A percentile compares a stretch with the other conserved stretches of the same genome.
phyloP scores from a whole-genome alignment of 2,797 vertebrate genomes.

The Catharus ustulatus region DNA sequence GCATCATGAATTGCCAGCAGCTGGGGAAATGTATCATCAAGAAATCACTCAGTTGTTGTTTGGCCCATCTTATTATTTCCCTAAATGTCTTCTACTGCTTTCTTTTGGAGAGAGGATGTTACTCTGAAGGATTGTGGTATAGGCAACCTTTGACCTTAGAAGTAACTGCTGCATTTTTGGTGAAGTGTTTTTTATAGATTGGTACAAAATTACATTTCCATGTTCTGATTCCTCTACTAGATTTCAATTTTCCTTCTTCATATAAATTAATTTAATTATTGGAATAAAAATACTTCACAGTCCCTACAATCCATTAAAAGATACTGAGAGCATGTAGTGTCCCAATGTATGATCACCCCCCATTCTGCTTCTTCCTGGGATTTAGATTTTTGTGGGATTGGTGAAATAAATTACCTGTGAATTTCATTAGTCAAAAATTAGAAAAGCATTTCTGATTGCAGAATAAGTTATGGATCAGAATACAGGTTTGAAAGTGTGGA shows the following conservation, averaged over 20 bases:
- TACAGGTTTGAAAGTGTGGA: rapidly evolving
- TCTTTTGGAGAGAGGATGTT: neutral
- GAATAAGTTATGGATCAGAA: neutral
- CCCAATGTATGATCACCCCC: rapidly evolving
- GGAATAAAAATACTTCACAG: neutral
- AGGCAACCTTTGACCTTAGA: neutral
- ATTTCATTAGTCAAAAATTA: neutral
- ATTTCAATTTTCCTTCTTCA: neutral
- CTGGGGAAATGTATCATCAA: neutral
- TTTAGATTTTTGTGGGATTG: neutral
- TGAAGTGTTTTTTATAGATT: neutral
- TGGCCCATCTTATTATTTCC: neutral
- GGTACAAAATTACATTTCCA: neutral
- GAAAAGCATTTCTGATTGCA: neutral
- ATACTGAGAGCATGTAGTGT: neutral
- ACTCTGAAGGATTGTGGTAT: neutral
- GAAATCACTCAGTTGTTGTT: neutral
- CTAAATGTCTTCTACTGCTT: neutral
- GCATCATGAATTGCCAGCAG: neutral
- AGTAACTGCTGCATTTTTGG: neutral
- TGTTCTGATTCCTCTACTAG: neutral
- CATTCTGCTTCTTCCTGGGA: neutral
- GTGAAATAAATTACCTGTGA: neutral
- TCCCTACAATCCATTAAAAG: neutral
- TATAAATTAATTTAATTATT: neutral